phyloP scores from a whole-genome alignment of 2,113 vertebrate genomes.

The Tachuris rubrigastra region DNA sequence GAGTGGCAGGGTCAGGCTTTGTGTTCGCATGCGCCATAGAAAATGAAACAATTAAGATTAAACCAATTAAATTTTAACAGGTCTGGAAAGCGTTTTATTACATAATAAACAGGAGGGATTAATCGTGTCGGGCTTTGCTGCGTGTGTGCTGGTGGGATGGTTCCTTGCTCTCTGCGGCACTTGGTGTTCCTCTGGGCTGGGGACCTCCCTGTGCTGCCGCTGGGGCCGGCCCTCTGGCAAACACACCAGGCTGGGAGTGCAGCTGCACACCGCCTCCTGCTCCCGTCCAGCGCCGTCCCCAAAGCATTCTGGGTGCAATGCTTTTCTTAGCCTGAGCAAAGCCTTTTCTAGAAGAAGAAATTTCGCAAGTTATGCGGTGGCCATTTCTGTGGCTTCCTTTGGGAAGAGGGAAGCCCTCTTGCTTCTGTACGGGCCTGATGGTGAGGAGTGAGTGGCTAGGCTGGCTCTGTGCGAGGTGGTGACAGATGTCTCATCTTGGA shows the following conservation, averaged over 20 bases:
- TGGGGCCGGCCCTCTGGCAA: not conserved
- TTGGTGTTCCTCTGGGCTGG: not conserved
- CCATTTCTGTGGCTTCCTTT: not conserved
- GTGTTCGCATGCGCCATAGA: not conserved
- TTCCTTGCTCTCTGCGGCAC: not conserved
- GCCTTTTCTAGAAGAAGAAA: constrained; percentile 12
- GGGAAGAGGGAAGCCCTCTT: not conserved
- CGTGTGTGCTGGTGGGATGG: accelerated
- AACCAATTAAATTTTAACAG: constrained; percentile 62
- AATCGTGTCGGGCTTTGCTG: not conserved
- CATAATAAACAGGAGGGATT: constrained; percentile 53
- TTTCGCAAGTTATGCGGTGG: accelerated
- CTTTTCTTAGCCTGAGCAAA: not conserved
- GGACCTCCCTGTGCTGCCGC: not conserved
- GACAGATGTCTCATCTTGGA: constrained; percentile 35
- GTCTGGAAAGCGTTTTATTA: constrained; percentile 61
- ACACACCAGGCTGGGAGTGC: not conserved
- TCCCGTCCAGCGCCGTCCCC: not conserved
- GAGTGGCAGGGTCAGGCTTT: constrained; percentile 43
- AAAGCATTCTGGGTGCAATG: not conserved
- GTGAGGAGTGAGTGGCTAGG: not conserved
- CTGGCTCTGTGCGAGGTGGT: not conserved
- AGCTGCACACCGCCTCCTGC: not conserved
- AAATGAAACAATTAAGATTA: constrained; percentile 43
- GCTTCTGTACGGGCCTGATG: not conserved